Evolutionary conservation across 1,140 invertebrate genomes (phyloP), one percentile per base, ranked within the genome.

Genomic region (Drosophila lacteicornis): DNA sequence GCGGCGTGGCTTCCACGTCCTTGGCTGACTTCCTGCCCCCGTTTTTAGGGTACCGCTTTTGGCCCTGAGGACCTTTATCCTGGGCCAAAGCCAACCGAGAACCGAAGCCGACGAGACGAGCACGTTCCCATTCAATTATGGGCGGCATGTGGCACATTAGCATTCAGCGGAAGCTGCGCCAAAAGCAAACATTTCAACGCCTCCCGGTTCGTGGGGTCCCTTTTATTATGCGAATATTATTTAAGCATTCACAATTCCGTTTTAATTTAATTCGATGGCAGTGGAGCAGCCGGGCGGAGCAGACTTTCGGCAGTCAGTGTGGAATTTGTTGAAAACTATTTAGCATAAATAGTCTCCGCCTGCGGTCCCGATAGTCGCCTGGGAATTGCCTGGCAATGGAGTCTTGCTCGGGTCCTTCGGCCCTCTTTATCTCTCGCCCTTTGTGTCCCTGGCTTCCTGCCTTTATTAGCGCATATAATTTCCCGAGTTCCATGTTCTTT

Each of bases 111-210:
- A 38, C 67, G 67, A 53, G 63, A 68, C 63, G 49, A 27, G 81
- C 85, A 90, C 85, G 85, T 90, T 88, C 70, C 65, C 75, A 90
- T 90, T 90, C 81, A 88, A 90, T 91, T 88, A 91, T 85, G 85
- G 85, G 55, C 40, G 53, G 58, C 67, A 65, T 65, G 67, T 57
- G 76, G 75, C 75, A 90, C 85, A 88, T 90, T 88, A 90, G 85
- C 84, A 90, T 87, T 81, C 85, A 79, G 56, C 85, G 85, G 82
- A 85, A 85, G 79, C 77, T 75, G 62, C 69, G 70, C 70, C 70
- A 75, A 67, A 74, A 59, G 63, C 79, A 85, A 90, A 85, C 80
- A 87, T 84, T 90, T 87, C 80, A 53, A 74, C 83, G 81, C 80
- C 83, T 83, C 78, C 62, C 70, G 43, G 55, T 56, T 30, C 51